Evolutionary conservation across 2,113 vertebrate genomes (phyloP), one percentile per base, ranked within the genome.

Genomic region (Pelmatolapia mariae): DNA sequence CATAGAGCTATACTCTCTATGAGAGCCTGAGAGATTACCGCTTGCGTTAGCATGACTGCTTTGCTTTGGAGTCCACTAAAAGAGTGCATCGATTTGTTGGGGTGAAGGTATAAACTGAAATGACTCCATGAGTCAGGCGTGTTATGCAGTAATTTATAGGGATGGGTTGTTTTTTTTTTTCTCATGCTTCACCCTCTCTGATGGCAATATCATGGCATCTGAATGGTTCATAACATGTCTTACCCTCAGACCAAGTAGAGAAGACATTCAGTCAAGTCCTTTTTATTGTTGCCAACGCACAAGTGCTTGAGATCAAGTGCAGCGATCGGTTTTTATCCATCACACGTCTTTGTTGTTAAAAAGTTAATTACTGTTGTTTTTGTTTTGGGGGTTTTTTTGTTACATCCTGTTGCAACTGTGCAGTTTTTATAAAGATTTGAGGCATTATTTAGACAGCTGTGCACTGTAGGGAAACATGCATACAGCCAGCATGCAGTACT

Each of bases 21-120:
- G 92, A 91, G 91, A 91, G 84, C 36, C 79, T 85, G 61, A 85
- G 85, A 79, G 80, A 50, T 90, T 47, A 8, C 52, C 8, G 61
- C 59, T 36, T n/a, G 45, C 12, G 15, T 81, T 78, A 57, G 54
- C 71, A 29, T 40, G 52, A 63, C 61, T 18, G 80, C 85, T 63
- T 31, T 19, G 22, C 43, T 63, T 79, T 53, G 5, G 31, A 53
- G 61, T 68, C 52, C 3, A 2, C n/a, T 43, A 6, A 18, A 16
- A 18, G 26, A 36, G 11, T 26, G 7, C 31, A 13, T 24, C 19
- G 5, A 61, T 59, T 24, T 6, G 8, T 57, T 71, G 38, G 8
- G 31, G 15, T 68, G 33, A 76, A 33, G 22, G 4, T 52, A 4
- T 61, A 57, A 45, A 45, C 12, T 18, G 50, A 86, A 80, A 59